phyloP scores from a whole-genome alignment of 2,888 invertebrate genomes.

The Lepidocyrtinus sp. region DNA sequence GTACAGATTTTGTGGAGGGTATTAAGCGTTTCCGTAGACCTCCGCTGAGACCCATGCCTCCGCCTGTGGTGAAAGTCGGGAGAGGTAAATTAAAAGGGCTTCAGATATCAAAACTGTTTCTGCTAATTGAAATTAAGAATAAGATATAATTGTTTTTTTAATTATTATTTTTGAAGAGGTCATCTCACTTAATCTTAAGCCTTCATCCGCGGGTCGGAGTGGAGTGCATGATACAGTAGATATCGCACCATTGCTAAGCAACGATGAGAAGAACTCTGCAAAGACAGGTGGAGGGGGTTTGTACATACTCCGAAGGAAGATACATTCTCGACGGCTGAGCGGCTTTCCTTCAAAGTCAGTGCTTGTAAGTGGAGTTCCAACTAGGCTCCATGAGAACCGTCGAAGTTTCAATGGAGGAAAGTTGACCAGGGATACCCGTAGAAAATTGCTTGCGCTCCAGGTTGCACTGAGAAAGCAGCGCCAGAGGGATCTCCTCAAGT shows the following conservation, averaged over 20 bases:
- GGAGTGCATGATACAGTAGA: constrained; percentile 34
- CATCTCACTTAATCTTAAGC: constrained; percentile 27
- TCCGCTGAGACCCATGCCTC: not conserved
- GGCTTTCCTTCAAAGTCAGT: not conserved
- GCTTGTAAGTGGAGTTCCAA: not conserved
- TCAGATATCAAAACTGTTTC: not conserved
- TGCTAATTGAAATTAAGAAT: not conserved
- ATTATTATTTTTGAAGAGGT: constrained; percentile 27
- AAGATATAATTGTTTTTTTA: not conserved
- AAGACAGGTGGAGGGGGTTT: constrained; percentile 8
- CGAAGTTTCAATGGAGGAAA: not conserved
- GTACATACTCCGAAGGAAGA: constrained; percentile 18
- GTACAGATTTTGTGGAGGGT: no score
- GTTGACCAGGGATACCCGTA: no score
- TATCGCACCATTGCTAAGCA: constrained; percentile 32
- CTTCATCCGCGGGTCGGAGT: no score
- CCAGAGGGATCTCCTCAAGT: not conserved
- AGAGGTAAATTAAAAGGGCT: constrained; percentile 21
- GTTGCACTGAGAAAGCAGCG: constrained; percentile 21
- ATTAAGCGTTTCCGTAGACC: constrained; percentile 17
- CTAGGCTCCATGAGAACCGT: not conserved
- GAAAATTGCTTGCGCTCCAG: constrained; percentile 17
- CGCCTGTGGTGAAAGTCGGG: constrained; percentile 51
- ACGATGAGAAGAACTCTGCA: not conserved
- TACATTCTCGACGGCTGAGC: no score